Base-by-base conservation (phyloP, 2,888 invertebrate genomes). In the Schizaphis graminum region DNA sequence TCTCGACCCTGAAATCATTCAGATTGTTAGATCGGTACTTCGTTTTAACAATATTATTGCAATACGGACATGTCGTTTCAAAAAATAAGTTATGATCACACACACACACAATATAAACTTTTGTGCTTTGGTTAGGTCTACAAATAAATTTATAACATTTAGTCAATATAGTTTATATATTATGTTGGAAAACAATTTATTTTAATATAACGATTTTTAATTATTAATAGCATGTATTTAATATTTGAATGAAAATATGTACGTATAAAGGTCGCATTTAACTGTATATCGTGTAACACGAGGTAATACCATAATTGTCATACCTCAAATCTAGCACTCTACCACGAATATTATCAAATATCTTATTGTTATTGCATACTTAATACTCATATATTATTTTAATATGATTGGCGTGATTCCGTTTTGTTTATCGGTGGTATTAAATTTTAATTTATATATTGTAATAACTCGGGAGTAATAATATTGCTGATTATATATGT, bases 361-460 rank as follows among this genome's bases (percentile, higher is more conserved):
- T 11, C 0, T 49, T 92, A 91, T 41, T 86, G 3, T 67, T 67
- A 61, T 67, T 90, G 47, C 53, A 47, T 94, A 24, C 7, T 53
- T 16, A 24, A 47, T 94, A 24, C 7, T 53, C 49, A 24, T 56
- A 16, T 35, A 35, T 77, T 77, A 49, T 91, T 77, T 26, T 84
- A 57, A 7, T n/a, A 13, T 86, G 41, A 84, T 85, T 44, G 67
- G 35, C 16, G 49, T 87, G 88, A 41, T 4, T 56, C 35, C 41
- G 56, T 87, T 90, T 35, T 3, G 24, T 57, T 91, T 53, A 90
- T 94, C 91, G 61, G 26, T 21, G 35, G 10, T 24, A 61, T 35
- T 86, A 87, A 49, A 67, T 91, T 87, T 67, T 87, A 84, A 91
- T 91, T 91, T 61, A 41, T 61, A 41, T n/a, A 47, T 11, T 26